Percentiles rank a stretch among this genome's conserved stretches.
These are phyloP conservation scores for Polydesmus complanatus DNA, from an alignment of 2,888 invertebrate species.

Conservation along the genomic window DNA sequence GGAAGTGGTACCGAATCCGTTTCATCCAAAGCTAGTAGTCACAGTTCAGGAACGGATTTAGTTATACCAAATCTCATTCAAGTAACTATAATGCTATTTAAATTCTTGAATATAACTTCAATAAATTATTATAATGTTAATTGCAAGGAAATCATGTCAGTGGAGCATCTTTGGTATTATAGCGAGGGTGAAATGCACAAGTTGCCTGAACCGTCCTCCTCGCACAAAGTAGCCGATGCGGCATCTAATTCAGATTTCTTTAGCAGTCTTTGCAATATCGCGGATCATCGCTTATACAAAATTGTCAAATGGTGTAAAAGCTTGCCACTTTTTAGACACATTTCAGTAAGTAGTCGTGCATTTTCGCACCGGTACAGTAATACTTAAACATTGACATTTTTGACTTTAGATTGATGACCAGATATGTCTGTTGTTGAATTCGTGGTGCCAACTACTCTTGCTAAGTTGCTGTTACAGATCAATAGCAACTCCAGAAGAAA, in stretches of 20 bases:
- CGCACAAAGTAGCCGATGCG: constrained; percentile 8
- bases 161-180: constrained; percentile 89
- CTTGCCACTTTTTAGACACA: constrained; percentile 87
- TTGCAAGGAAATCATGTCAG: constrained; percentile 95
- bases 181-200: constrained; percentile 45
- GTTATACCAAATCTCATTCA: constrained; percentile 15
- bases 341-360: constrained; percentile 56
- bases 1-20: constrained; percentile 15
- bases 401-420: constrained; percentile 81
- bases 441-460: constrained; percentile 86
- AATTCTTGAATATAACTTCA: neutral
- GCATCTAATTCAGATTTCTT: constrained; percentile 44
- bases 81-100: neutral
- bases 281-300: constrained; percentile 88
- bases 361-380: too few relatives aligned
- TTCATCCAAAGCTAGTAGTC: constrained; percentile 16
- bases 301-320: constrained; percentile 98
- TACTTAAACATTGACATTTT: neutral
- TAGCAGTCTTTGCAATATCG: constrained; percentile 81
- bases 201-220: constrained; percentile 17
- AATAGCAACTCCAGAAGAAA: constrained; percentile 76
- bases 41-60: constrained; percentile 9
- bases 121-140: neutral
- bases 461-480: constrained; percentile 91
- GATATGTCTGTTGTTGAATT: constrained; percentile 88